Evolutionary conservation across 2,888 invertebrate species (phyloP).

Genomic region (Sipunculus nudus): DNA sequence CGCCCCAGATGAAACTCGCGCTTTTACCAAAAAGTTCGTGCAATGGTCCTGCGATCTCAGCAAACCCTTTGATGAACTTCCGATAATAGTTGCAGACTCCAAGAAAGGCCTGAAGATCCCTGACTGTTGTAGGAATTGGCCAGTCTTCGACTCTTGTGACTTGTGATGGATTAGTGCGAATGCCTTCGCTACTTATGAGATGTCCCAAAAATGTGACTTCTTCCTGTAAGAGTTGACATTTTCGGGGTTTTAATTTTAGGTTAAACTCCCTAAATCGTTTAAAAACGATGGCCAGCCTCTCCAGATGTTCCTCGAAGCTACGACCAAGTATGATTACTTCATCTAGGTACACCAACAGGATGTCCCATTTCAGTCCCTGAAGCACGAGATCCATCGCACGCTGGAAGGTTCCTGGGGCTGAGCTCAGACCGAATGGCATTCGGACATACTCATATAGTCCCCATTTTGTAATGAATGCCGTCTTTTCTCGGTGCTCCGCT

Average conservation of each 20-base stretch:
- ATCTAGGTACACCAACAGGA: too few species aligned
- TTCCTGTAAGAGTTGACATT: background rate
- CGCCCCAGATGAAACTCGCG: background rate
- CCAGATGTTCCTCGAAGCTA: too few species aligned
- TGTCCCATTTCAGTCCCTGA: too few species aligned
- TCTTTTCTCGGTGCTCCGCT: too few species aligned
- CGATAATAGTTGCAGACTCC: background rate
- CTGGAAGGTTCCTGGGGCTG: too few species aligned
- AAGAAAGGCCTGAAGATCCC: background rate
- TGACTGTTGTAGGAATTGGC: background rate
- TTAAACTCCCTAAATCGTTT: too few species aligned
- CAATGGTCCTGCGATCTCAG: background rate
- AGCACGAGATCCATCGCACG: too few species aligned
- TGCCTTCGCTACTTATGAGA: background rate
- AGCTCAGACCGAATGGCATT: too few species aligned
- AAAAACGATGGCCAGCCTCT: too few species aligned
- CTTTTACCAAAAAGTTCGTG: background rate
- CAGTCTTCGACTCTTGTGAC: background rate
- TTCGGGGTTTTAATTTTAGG: background rate
- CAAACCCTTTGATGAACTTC: background rate
- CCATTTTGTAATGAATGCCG: too few species aligned
- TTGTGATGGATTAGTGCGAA: background rate
- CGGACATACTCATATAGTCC: too few species aligned
- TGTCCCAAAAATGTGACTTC: background rate
- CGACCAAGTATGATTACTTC: too few species aligned